Base-by-base conservation (phyloP, 2,797 vertebrate species). In the Triplophysa bombifrons region DNA sequence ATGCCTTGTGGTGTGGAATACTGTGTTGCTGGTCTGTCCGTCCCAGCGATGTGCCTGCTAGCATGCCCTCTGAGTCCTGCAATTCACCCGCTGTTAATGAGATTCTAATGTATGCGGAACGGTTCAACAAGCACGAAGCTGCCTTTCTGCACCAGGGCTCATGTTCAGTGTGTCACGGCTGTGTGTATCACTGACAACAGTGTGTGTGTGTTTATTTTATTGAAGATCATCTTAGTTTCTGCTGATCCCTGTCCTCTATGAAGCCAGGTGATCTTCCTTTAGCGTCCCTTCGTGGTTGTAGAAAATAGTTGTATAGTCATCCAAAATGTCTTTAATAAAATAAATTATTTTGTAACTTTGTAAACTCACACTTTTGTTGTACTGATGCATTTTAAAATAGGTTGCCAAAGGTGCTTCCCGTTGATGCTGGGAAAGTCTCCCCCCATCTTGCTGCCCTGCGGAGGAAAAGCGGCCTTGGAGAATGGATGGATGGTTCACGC, bases 71-170 rank as follows among this genome's bases (percentile, higher is more conserved):
- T 51, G 77, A 73, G 76, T 51, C 74, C 63, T 20, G 74, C 81
- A 85, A 84, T 86, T 85, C 80, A 80, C 81, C 82, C 70, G 58
- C 51, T 53, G 67, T 88, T 93, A 92, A 93, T 93, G 90, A 87
- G 88, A 91, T 91, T 91, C 88, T 90, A 91, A 93, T 92, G 86
- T 91, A 93, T 92, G 89, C 91, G 73, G 85, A 86, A 89, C 85
- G 87, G 88, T 90, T 86, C 85, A 89, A 66, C 88, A 87, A 89
- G 86, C 90, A 90, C 82, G 82, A 86, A 87, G 88, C 90, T 87
- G 84, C 83, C 87, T 77, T 67, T 85, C 82, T 72, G 66, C 81
- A 83, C 84, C 64, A 22, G 75, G 55, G 69, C 69, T 82, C 76
- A 48, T 83, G 80, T 76, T 81, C 56, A 44, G 60, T 55, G 71